Evolutionary conservation across 2,888 invertebrate species (phyloP), one percentile per base, ranked within the genome.

Genomic region (Hirtodrosophila duncani): DNA sequence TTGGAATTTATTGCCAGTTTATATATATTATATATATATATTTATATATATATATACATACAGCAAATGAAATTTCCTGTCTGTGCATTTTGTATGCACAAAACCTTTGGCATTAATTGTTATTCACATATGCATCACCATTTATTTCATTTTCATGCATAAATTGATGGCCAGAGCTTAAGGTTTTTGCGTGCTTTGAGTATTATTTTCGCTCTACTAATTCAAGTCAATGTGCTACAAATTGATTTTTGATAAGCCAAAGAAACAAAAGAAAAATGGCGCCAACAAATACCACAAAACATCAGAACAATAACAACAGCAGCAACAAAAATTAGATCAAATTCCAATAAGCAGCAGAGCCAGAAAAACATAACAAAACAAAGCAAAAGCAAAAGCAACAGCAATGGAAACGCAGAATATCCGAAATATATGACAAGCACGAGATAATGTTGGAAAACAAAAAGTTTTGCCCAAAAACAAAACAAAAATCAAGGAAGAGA

Each of bases 21-120:
- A n/a, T n/a, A n/a, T n/a, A n/a, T n/a, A 13, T 52, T 37, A 33
- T n/a, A 23, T 27, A 17, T 2, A 1, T 6, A 27, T 13, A 33
- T 20, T n/a, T 7, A 29, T 6, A 30, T 45, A n/a, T 16, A 33
- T 41, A 38, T 34, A 52, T 59, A 30, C 37, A 67, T 72, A 56
- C 43, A n/a, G n/a, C 46, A 74, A 74, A 74, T 75, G 58, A 79
- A 79, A 75, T 77, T 79, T 75, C 79, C 72, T 65, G 78, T 59
- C 63, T 36, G 27, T 23, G 23, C 27, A 9, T 21, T 30, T 13
- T 30, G 8, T 31, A 36, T 13, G 21, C 46, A 50, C 65, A 66
- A 66, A 66, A 53, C 59, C 45, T 53, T 27, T 46, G 30, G 33
- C 44, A 38, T 64, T 30, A 51, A 65, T 53, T 63, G 48, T 39